Evolutionary conservation across 1,140 invertebrate species (phyloP).

Genomic region (Littorina saxatilis): DNA sequence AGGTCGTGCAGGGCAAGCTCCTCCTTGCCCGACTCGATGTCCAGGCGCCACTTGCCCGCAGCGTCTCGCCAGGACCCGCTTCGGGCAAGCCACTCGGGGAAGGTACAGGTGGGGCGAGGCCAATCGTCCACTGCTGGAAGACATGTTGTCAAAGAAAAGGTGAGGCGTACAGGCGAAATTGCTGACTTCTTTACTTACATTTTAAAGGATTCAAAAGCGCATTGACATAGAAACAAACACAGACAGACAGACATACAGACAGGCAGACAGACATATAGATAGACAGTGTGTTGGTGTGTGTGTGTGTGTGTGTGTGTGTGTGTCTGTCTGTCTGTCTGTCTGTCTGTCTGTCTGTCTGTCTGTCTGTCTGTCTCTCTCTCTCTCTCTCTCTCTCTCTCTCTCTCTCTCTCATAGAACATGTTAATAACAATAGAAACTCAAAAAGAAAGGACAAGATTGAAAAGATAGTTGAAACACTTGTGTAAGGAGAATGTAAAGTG

Average conservation of each 20-base stretch:
- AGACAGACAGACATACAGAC: constrained; percentile 14
- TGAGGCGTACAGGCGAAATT: neutral
- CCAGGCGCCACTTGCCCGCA: constrained; percentile 25
- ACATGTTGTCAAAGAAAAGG: too few relatives aligned
- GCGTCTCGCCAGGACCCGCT: constrained; percentile 32
- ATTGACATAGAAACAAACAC: neutral
- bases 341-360: too few relatives aligned
- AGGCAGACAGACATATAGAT: constrained; percentile 30
- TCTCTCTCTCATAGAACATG: too few relatives aligned
- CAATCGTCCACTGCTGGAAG: constrained; percentile 25
- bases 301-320: too few relatives aligned
- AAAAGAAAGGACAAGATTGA: too few relatives aligned
- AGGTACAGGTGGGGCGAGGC: constrained; percentile 26
- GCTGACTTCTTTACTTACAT: neutral
- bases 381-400: too few relatives aligned
- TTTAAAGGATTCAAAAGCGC: neutral
- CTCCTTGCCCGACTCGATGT: constrained; percentile 24
- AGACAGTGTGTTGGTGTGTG: neutral
- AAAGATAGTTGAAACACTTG: too few relatives aligned
- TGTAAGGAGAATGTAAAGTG: too few relatives aligned
- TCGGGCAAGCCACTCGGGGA: constrained; percentile 14
- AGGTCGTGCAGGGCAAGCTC: constrained; percentile 28
- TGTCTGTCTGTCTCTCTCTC: too few relatives aligned
- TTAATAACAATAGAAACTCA: too few relatives aligned
- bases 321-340: too few relatives aligned